Evolutionary conservation across 2,888 invertebrate species (phyloP).

Genomic region (Formica aserva): DNA sequence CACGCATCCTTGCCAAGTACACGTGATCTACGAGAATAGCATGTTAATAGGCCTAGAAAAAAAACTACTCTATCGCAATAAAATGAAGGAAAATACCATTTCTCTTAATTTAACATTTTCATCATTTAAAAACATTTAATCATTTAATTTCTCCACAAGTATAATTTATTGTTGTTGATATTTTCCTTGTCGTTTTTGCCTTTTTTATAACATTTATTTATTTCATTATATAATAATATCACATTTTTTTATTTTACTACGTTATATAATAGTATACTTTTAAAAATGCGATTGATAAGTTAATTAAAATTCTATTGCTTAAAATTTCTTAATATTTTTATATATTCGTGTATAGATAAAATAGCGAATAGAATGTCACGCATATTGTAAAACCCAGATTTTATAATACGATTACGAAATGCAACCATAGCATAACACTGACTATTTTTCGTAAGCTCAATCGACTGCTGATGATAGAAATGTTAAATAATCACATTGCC

Average conservation of each 20-base stretch:
- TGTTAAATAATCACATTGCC: not conserved
- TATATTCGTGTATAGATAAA: not conserved
- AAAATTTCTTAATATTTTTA: not conserved
- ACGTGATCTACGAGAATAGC: constrained; percentile 19
- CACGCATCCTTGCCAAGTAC: not conserved
- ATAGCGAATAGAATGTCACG: not conserved
- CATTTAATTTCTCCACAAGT: not conserved
- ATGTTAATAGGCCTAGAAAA: not conserved
- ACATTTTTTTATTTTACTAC: not conserved
- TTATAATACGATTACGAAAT: constrained; percentile 3
- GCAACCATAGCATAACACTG: not conserved
- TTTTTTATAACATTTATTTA: not conserved
- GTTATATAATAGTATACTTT: not conserved
- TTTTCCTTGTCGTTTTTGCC: not conserved
- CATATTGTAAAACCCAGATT: not conserved
- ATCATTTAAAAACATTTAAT: not conserved
- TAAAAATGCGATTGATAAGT: not conserved
- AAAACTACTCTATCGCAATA: not conserved
- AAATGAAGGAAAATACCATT: not conserved
- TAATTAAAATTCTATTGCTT: not conserved
- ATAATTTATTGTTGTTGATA: not conserved
- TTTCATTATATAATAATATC: not conserved
- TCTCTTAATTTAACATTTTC: not conserved
- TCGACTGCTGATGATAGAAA: constrained; percentile 18
- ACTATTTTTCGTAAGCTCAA: not conserved